Percentiles rank a stretch among this genome's conserved stretches.
Conservation (phyloP, 2,888 invertebrate species). For the Gymnoscelis rufifasciata region DNA sequence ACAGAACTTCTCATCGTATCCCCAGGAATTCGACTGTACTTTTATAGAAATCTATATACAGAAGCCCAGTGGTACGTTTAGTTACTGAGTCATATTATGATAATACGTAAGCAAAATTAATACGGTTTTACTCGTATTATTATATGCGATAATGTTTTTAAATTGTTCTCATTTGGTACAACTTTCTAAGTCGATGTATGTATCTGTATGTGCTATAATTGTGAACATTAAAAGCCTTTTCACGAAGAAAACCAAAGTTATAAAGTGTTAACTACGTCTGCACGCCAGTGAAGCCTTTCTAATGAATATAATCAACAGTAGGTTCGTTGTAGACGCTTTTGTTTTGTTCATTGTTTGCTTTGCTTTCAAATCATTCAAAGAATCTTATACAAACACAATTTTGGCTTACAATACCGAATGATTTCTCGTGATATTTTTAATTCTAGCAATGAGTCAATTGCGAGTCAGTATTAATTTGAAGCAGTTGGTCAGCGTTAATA, state of each 20-base stretch:
- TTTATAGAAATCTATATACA: slow-evolving; percentile 63
- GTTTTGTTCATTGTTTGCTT: slow-evolving; percentile 34
- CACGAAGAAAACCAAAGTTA: slow-evolving; percentile 50
- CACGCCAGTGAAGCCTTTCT: slow-evolving; percentile 55
- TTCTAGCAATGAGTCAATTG: slow-evolving; percentile 13
- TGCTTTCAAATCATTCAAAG: slow-evolving; percentile 16
- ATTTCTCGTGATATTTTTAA: not conserved
- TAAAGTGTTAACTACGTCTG: slow-evolving; percentile 65
- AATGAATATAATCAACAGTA: slow-evolving; percentile 45
- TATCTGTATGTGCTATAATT: too few species aligned
- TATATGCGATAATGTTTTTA: not conserved
- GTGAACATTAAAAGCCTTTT: slow-evolving; percentile 42
- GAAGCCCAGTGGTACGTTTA: slow-evolving; percentile 46
- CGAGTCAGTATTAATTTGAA: slow-evolving; percentile 23
- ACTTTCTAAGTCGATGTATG: too few species aligned
- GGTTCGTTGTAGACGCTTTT: slow-evolving; percentile 36
- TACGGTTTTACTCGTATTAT: not conserved
- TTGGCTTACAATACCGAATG: too few species aligned
- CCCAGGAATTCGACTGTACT: slow-evolving; percentile 52
- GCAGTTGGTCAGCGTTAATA: slow-evolving; percentile 46
- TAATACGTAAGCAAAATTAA: slow-evolving; percentile 26
- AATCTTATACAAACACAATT: slow-evolving; percentile 4
- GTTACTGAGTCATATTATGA: slow-evolving; percentile 35
- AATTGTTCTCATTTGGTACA: not conserved
- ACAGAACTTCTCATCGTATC: slow-evolving; percentile 32